Base-by-base conservation (phyloP, 2,888 invertebrate species). In the Deilephila elpenor region DNA sequence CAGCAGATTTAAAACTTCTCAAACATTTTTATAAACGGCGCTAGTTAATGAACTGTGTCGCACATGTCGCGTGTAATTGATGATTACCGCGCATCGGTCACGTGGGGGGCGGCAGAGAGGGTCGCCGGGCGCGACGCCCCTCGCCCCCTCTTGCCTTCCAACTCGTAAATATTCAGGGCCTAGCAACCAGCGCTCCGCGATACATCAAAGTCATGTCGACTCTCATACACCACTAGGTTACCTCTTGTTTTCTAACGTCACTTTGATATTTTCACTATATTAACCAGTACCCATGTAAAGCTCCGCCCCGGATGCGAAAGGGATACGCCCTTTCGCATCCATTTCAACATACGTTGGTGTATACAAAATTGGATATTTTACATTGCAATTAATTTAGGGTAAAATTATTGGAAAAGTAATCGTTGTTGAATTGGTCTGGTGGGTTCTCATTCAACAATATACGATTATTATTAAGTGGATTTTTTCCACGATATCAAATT, bases 131-230 rank as follows among this genome's bases (percentile, higher is more conserved):
- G 77, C 80, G 89, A 86, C 85, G 85, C 87, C 84, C 78, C 86
- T 84, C 86, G 83, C 83, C 70, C 81, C 79, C 81, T 80, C 82
- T 79, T 79, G 82, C 79, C 80, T 81, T 85, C 81, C 83, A 80
- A 80, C 86, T 90, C 89, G 90, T 92, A 91, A 91, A 92, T 91
- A 92, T 92, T 91, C 91, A 91, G 89, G 89, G 89, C 88, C 88
- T 88, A 82, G 86, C 87, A 84, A 81, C 82, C 83, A 84, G 81
- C 88, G 86, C 82, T 86, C 84, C 84, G 84, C 88, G 86, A 90
- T 90, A 90, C 90, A 90, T 91, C 91, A 89, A 90, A 89, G 91
- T 90, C 89, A 85, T 79, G 85, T 86, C 85, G 85, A 84, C 86
- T 88, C 81, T 86, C 85, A 87, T 87, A 86, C 73, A 71, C 71